Percentiles rank a stretch among this genome's conserved stretches.
Conservation (phyloP, 2,113 vertebrate species). For the Polypterus bichir region DNA sequence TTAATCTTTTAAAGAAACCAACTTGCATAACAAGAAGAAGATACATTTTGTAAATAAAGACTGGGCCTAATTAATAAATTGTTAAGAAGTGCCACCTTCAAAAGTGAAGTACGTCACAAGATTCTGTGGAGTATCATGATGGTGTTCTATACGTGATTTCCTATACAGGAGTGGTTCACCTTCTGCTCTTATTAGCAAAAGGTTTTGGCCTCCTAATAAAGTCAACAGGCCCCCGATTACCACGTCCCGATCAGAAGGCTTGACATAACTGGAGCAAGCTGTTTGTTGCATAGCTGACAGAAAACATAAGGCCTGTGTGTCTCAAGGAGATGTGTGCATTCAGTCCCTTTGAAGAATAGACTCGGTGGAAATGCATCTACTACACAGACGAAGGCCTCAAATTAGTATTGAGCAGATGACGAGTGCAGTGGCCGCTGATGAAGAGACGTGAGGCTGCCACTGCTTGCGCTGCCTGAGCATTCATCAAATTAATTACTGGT, state of each 20-base stretch:
- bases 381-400: slow-evolving; percentile 77
- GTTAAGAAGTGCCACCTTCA: too few relatives aligned
- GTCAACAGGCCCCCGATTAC: slow-evolving; percentile 38
- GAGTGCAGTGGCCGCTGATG: slow-evolving; percentile 50
- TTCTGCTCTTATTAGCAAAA: too few relatives aligned
- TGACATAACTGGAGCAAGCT: slow-evolving; percentile 47
- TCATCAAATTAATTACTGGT: slow-evolving; percentile 94
- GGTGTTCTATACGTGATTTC: too few relatives aligned
- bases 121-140: too few relatives aligned
- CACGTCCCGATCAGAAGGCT: slow-evolving; percentile 50
- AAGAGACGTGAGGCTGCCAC: slow-evolving; percentile 68
- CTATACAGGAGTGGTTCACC: too few relatives aligned
- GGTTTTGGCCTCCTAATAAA: slow-evolving; percentile 31
- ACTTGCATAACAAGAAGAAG: too few relatives aligned
- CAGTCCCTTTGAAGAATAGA: slow-evolving; percentile 58
- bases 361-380: slow-evolving; percentile 48
- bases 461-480: slow-evolving; percentile 63
- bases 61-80: too few relatives aligned
- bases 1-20: too few relatives aligned
- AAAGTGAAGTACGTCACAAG: too few relatives aligned
- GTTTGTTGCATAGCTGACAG: slow-evolving; percentile 57
- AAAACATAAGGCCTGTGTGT: slow-evolving; percentile 36
- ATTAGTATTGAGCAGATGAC: slow-evolving; percentile 62
- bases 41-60: too few relatives aligned
- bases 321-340: slow-evolving; percentile 37